A percentile compares a stretch with the other conserved stretches of the same genome.
Evolutionary conservation across 2,797 vertebrate species (phyloP).

Genomic region (Platyrinchus mystaceus): DNA sequence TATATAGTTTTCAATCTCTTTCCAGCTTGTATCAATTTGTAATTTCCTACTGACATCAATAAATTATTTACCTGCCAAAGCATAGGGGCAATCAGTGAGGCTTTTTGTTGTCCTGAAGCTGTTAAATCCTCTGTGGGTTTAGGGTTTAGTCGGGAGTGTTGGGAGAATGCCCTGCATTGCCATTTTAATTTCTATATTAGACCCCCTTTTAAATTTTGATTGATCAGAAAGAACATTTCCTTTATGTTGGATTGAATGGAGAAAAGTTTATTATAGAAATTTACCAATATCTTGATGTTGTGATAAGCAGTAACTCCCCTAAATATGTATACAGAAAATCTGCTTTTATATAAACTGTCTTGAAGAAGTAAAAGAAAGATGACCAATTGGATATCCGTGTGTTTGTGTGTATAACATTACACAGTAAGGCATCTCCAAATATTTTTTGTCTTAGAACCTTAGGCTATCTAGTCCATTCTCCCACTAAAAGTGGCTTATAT

Average conservation of each 20-base stretch:
- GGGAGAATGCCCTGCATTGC: neutral
- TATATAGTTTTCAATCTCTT: neutral
- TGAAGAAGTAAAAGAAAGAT: neutral
- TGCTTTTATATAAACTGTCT: neutral
- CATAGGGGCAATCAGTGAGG: neutral
- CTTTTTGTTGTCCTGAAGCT: neutral
- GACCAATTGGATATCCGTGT: accelerated
- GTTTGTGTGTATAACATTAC: neutral
- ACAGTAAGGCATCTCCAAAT: neutral
- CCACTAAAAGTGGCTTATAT: neutral
- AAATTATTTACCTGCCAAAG: neutral
- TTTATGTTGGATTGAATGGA: neutral
- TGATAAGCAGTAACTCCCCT: neutral
- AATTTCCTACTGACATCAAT: neutral
- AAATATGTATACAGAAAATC: neutral
- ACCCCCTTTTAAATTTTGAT: neutral
- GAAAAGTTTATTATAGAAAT: neutral
- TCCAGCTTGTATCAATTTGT: neutral
- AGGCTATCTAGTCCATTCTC: neutral
- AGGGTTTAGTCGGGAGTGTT: neutral
- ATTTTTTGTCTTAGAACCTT: neutral
- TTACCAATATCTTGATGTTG: neutral
- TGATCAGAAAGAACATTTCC: neutral
- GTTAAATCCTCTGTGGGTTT: neutral
- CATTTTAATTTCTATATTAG: neutral